Evolutionary conservation across 1,140 invertebrate species (phyloP), one percentile per base, ranked within the genome.

Genomic region (Prorops nasuta): DNA sequence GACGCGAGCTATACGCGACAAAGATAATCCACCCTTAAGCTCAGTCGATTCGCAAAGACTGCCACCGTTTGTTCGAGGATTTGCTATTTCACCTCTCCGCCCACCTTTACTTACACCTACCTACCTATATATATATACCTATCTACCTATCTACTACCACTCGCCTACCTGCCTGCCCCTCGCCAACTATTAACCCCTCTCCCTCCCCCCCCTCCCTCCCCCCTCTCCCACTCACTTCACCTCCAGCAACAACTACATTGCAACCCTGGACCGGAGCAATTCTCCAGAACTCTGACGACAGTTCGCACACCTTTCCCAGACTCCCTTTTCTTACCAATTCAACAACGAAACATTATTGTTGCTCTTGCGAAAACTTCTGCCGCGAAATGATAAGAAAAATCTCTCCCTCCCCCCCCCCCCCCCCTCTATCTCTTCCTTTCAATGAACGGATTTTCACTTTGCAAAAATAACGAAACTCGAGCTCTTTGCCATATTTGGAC

Each of bases 21-120:
- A 55, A 62, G 60, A 63, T 63, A 63, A 63, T 62, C 60, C 60
- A 61, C 42, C 54, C 56, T 56, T 63, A 62, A 63, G 60, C 52
- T 52, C 44, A 35, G 47, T 46, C 59, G 46, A 58, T 63, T 61
- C 48, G 60, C 51, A 58, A 63, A 63, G 58, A 62, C 58, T 59
- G 44, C 10, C 50, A 16, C 59, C 51, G 60, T 63, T 63, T 63
- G 58, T 61, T 62, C 42, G 55, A 55, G 56, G 59, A 63, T 63
- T 63, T 63, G 51, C 56, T 49, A 58, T 62, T 63, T 61, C 60
- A 60, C 55, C 52, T n/a, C n/a, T n/a, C n/a, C n/a, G n/a, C n/a
- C n/a, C n/a, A n/a, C n/a, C n/a, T n/a, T n/a, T n/a, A n/a, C n/a
- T n/a, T n/a, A n/a, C n/a, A n/a, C n/a, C n/a, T n/a, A n/a, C n/a